phyloP scores from a whole-genome alignment of 2,888 invertebrate genomes.

The Apodemia zela region DNA sequence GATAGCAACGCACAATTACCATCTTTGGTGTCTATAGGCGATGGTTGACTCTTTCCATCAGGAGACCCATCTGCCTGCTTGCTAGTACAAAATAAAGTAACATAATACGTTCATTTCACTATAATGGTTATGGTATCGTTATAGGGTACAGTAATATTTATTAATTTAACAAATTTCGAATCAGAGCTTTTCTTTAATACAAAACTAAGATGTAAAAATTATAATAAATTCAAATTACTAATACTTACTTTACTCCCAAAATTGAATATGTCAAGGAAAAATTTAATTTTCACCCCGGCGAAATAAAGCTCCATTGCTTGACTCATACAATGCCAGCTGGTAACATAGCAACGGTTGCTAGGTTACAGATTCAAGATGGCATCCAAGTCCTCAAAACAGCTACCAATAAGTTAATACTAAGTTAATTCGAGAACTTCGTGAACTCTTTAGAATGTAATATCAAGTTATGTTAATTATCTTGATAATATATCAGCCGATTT shows the following conservation, averaged over 20 bases:
- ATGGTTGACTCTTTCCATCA: no score
- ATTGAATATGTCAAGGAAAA: conserved; percentile 1
- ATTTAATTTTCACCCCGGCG: conserved; percentile 3
- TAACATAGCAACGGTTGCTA: conserved; percentile 46
- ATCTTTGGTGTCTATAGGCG: no score
- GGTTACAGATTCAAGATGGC: conserved; percentile 25
- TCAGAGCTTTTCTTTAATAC: no score
- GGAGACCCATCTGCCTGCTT: no score
- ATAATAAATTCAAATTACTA: no score
- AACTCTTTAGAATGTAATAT: conserved; percentile 7
- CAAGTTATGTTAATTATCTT: not conserved
- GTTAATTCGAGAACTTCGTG: not conserved
- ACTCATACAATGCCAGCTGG: conserved; percentile 20
- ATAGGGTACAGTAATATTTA: no score
- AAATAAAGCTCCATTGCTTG: conserved; percentile 1
- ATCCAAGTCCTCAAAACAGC: not conserved
- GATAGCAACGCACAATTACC: no score
- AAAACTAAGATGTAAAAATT: no score
- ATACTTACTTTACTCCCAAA: not conserved
- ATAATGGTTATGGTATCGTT: no score
- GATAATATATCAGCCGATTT: not conserved
- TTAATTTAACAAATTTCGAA: no score
- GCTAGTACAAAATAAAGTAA: no score
- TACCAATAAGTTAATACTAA: conserved; percentile 9
- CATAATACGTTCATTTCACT: no score